phyloP scores from a whole-genome alignment of 2,888 invertebrate species.

The Lasioglossum morio region DNA sequence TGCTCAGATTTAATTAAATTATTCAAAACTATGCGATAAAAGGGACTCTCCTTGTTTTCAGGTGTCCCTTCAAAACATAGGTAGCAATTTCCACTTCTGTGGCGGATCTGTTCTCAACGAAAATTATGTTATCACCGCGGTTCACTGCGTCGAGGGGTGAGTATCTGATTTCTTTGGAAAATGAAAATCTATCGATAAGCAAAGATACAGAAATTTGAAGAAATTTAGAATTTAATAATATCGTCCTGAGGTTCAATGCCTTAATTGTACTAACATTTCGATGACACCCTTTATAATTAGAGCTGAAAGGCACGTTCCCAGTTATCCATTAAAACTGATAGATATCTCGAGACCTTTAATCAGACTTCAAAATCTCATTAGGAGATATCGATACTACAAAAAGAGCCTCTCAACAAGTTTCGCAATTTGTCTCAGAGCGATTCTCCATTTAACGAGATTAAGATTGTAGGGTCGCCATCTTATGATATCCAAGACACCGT shows the following conservation, averaged over 20 bases:
- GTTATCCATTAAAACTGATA: neutral
- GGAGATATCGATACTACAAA: neutral
- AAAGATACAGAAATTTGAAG: no score
- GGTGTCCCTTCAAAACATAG: slow-evolving; percentile 71
- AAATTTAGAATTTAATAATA: no score
- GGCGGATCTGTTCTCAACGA: slow-evolving; percentile 74
- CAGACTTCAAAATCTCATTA: slow-evolving; percentile 7
- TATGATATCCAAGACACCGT: neutral
- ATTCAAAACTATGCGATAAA: no score
- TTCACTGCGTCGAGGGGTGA: slow-evolving; percentile 70
- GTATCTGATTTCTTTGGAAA: neutral
- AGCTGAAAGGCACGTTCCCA: neutral
- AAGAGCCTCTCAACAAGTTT: neutral
- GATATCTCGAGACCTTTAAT: slow-evolving; percentile 1
- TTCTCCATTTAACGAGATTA: slow-evolving; percentile 9
- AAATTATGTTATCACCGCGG: slow-evolving; percentile 73
- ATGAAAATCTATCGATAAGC: no score
- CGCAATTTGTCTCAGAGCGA: neutral
- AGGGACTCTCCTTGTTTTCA: slow-evolving; percentile 21
- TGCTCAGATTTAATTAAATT: no score
- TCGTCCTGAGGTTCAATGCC: neutral
- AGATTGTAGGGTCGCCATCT: neutral
- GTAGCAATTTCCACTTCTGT: slow-evolving; percentile 70
- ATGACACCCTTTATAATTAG: neutral
- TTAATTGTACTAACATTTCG: neutral